phyloP scores from a whole-genome alignment of 2,113 vertebrate genomes.

The human region GRCh38 chr3:173549501-173550000 shows the following conservation, averaged over 20 bases:
- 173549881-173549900: constrained; percentile 26
- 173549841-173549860: neutral
- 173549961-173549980: constrained; percentile 38
- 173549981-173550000: neutral
- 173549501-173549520: neutral
- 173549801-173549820: neutral
- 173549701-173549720: neutral
- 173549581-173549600: constrained; percentile 56
- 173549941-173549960: constrained; percentile 39
- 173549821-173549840: neutral
- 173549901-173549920: neutral
- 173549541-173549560: constrained; percentile 47
- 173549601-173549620: constrained; percentile 44
- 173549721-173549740: neutral
- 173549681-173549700: constrained; percentile 8
- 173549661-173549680: constrained; percentile 6
- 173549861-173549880: neutral
- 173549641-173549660: constrained; percentile 32
- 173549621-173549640: constrained; percentile 49
- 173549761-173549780: neutral
- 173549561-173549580: constrained; percentile 67
- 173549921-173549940: neutral
- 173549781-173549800: neutral
- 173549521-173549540: constrained; percentile 4
- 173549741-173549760: neutral